phyloP scores from a whole-genome alignment of 2,113 vertebrate genomes.

The Terrapene triunguis region DNA sequence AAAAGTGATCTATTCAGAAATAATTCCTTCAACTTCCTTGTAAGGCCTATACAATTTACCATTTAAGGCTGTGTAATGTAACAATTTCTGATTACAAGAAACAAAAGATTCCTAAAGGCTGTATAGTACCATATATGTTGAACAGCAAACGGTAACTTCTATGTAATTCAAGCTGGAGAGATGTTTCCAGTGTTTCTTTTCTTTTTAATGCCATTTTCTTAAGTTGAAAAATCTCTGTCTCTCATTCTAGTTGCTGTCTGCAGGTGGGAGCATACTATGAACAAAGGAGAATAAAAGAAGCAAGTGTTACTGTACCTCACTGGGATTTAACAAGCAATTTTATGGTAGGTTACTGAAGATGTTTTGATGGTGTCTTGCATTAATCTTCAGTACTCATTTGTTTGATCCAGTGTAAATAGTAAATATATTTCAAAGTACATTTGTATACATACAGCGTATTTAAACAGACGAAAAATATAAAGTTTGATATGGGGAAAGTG shows the following conservation, averaged over 20 bases:
- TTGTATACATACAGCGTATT: fast-evolving
- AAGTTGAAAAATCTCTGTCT: background rate
- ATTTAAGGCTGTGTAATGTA: background rate
- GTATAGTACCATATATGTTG: background rate
- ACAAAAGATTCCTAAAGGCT: background rate
- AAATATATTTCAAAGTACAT: background rate
- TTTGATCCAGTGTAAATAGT: background rate
- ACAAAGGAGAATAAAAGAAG: background rate
- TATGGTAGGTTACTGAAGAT: background rate
- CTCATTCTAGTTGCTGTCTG: background rate
- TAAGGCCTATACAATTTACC: background rate
- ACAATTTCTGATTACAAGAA: background rate
- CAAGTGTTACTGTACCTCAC: background rate
- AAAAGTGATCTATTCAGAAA: background rate
- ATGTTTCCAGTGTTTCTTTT: background rate
- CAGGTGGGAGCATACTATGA: background rate
- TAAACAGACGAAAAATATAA: background rate
- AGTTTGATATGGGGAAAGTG: background rate
- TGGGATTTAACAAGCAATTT: background rate
- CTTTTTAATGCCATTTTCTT: background rate
- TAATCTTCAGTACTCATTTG: background rate
- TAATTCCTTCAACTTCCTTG: background rate
- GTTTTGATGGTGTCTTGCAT: background rate
- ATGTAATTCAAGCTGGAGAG: background rate
- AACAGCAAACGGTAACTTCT: background rate